These are phyloP conservation scores for Diabrotica balteata DNA, from an alignment of 2,888 invertebrate genomes.

Conservation along the genomic window DNA sequence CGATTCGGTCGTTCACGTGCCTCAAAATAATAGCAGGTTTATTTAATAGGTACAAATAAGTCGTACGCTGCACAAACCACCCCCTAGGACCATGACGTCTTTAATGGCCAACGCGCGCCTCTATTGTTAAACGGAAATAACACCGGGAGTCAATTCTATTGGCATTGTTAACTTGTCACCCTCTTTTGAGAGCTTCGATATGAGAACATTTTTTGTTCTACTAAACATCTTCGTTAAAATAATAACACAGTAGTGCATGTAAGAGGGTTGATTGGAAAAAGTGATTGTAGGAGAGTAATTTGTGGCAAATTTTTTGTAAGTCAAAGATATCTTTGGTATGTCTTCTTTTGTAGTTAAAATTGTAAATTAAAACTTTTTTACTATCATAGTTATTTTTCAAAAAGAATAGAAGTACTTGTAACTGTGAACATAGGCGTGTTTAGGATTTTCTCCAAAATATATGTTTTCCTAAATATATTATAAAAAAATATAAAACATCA, in stretches of 20 bases:
- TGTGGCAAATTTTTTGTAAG: too few species aligned
- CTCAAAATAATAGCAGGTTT: slow-evolving; percentile 6
- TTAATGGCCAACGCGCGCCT: neutral
- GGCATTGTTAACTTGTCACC: slow-evolving; percentile 5
- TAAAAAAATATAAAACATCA: too few species aligned
- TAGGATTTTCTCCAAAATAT: too few species aligned
- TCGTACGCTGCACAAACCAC: neutral
- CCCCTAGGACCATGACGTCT: slow-evolving; percentile 1
- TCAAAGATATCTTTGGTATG: too few species aligned
- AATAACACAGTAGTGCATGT: neutral
- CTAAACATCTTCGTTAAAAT: neutral
- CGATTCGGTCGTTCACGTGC: slow-evolving; percentile 3
- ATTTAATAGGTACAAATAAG: slow-evolving; percentile 10
- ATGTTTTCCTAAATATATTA: too few species aligned
- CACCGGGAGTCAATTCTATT: slow-evolving; percentile 6
- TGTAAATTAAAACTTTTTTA: too few species aligned
- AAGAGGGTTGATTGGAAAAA: neutral
- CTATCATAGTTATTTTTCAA: too few species aligned
- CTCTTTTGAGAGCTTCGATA: neutral
- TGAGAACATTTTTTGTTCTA: too few species aligned
- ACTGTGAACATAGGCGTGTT: too few species aligned
- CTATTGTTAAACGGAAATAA: slow-evolving; percentile 10
- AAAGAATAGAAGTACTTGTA: too few species aligned
- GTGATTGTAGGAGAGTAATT: neutral
- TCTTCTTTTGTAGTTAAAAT: too few species aligned